Evolutionary conservation across 2,113 vertebrate genomes (phyloP).

Genomic region (Lampris incognitus): DNA sequence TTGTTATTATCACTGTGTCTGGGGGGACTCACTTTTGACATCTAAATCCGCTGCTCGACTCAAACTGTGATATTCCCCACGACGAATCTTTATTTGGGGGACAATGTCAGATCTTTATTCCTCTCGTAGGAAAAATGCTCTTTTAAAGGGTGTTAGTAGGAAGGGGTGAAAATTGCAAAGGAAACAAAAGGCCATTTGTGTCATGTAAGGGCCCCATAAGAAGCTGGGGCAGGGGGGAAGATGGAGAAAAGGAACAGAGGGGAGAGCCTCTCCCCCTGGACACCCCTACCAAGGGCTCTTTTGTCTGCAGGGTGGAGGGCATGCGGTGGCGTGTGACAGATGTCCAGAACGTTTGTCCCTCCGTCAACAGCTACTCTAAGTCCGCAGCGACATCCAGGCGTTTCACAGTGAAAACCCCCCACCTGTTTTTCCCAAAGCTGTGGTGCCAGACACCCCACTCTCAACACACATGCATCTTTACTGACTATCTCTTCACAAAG

Average conservation of each 20-base stretch:
- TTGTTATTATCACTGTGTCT: neutral
- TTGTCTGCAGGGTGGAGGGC: constrained; percentile 46
- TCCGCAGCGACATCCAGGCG: constrained; percentile 22
- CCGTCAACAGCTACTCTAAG: constrained; percentile 26
- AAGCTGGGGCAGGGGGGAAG: constrained; percentile 11
- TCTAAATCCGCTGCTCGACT: neutral
- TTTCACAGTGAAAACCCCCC: constrained; percentile 25
- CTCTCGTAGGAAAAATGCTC: neutral
- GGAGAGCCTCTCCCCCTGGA: constrained; percentile 34
- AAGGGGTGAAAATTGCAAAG: neutral
- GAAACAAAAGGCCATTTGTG: constrained; percentile 9
- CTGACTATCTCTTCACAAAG: neutral
- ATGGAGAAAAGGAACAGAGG: constrained; percentile 19
- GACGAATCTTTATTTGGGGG: neutral
- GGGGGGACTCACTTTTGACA: no score
- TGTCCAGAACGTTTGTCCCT: constrained; percentile 45
- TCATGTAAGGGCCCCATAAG: neutral
- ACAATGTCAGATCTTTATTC: neutral
- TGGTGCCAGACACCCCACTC: neutral
- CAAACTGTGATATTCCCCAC: neutral
- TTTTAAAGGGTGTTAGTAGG: neutral
- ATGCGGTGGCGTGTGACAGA: constrained; percentile 57
- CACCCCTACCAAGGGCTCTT: constrained; percentile 13
- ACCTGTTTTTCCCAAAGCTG: neutral
- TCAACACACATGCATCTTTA: neutral